Base-by-base conservation (phyloP, 2,113 vertebrate species). In the Cyprinodon tularosa region DNA sequence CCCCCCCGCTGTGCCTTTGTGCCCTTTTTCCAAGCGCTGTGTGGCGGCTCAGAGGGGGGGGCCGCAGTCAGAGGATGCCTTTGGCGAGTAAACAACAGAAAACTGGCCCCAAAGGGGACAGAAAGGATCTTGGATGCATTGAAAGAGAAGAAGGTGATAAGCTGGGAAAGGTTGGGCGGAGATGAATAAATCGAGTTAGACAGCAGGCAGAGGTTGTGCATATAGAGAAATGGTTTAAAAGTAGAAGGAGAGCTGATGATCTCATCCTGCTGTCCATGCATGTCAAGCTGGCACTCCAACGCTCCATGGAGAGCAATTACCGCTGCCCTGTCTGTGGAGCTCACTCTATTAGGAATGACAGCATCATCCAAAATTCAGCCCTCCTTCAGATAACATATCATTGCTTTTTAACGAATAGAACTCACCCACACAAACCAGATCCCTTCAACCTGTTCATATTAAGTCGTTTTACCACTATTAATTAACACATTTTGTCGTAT, bases 291-390 rank as follows among this genome's bases (percentile, higher is more conserved):
- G 15, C 66, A 79, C 75, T 63, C 39, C 14, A 36, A 71, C 44
- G 0, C 71, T 77, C 77, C 62, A 17, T 2, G 14, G 68, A 75
- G 81, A 80, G 83, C 71, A 88, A 84, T 85, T 84, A 84, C 72
- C 20, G 20, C 62, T 70, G 67, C 77, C 78, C 68, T 67, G 13
- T 80, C 78, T 68, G 72, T 66, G 40, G 72, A 82, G 76, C 72
- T 69, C 13, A 81, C 66, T 85, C 74, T 68, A 75, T 86, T 74
- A 63, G 67, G 69, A 80, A 76, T 80, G 80, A 84, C 84, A 85
- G 82, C 72, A 60, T 64, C 69, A 72, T 74, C 71, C 74, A 59
- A 62, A 72, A 60, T 44, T 80, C 59, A 20, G 66, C 73, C 70
- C 40, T 42, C 36, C 60, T 44, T 15, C 68, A 86, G 68, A 80